Evolutionary conservation across 2,113 vertebrate species (phyloP).

Genomic region (Spheniscus mendiculus): DNA sequence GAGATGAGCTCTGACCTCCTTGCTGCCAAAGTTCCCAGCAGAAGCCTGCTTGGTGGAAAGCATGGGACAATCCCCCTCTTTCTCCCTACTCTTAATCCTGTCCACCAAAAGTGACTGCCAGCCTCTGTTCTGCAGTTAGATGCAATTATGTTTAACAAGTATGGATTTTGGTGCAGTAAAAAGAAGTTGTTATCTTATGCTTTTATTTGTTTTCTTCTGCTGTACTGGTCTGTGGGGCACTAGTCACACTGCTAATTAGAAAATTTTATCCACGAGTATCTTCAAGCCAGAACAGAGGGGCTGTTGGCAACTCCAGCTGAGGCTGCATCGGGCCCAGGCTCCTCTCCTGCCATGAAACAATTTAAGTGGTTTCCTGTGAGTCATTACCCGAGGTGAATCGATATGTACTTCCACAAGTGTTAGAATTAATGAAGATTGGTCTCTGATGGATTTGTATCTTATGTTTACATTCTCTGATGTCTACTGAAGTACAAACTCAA

Average conservation of each 20-base stretch:
- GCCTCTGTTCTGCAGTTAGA: background rate
- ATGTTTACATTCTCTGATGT: background rate
- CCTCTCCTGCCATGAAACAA: background rate
- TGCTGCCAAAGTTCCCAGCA: background rate
- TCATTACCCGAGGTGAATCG: background rate
- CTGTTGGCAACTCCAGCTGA: background rate
- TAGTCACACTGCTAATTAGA: background rate
- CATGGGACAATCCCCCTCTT: background rate
- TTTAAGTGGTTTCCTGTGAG: constrained; percentile 27
- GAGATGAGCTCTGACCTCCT: background rate
- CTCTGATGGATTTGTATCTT: constrained; percentile 22
- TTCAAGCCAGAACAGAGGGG: background rate
- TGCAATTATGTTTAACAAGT: background rate
- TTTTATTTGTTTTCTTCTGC: background rate
- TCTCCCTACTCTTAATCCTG: background rate
- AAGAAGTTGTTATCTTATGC: background rate
- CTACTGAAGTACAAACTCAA: background rate
- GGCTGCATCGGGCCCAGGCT: background rate
- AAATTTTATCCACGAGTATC: background rate
- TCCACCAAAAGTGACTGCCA: background rate
- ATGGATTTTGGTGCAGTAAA: background rate
- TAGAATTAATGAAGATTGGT: constrained; percentile 30
- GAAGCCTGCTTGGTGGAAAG: background rate
- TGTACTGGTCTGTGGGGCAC: background rate
- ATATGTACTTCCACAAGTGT: background rate